A percentile compares a stretch with the other conserved stretches of the same genome.
Conservation (phyloP, 2,888 invertebrate genomes). For the Andricus curvator region DNA sequence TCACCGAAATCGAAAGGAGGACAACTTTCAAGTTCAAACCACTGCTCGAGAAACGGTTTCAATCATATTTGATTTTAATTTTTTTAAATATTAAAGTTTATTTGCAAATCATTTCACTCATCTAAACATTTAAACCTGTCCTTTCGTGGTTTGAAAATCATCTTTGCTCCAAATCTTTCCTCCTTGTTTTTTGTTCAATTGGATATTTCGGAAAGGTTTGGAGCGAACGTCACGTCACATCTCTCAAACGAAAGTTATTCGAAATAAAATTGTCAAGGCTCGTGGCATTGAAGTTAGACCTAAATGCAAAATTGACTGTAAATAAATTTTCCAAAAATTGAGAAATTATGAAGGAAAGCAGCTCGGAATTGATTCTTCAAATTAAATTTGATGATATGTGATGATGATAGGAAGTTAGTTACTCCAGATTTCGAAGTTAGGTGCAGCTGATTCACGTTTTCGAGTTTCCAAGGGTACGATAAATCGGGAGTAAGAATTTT, state of each 20-base stretch:
- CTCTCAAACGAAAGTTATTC: constrained; percentile 22
- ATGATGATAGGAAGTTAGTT: background rate
- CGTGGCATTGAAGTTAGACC: constrained; percentile 31
- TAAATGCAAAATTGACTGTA: constrained; percentile 45
- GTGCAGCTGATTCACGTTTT: constrained; percentile 39
- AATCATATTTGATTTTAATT: background rate
- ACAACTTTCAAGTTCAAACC: background rate
- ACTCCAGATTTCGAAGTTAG: constrained; percentile 19
- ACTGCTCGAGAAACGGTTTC: background rate
- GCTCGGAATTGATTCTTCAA: background rate
- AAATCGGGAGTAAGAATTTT: background rate
- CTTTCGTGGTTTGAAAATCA: background rate
- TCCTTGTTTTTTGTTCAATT: constrained; percentile 42
- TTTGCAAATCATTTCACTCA: background rate
- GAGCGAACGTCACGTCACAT: constrained; percentile 36
- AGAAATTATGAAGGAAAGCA: background rate
- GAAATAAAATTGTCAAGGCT: constrained; percentile 23
- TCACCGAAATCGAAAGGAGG: background rate
- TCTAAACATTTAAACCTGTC: background rate
- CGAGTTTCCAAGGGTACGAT: constrained; percentile 30
- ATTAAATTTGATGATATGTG: constrained; percentile 1
- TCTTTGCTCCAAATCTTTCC: constrained; percentile 27
- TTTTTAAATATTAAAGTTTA: background rate
- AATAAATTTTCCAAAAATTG: background rate
- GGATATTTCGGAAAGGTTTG: constrained; percentile 33